Base-by-base conservation (phyloP, 2,797 vertebrate species). In the Leptoclinus maculatus region DNA sequence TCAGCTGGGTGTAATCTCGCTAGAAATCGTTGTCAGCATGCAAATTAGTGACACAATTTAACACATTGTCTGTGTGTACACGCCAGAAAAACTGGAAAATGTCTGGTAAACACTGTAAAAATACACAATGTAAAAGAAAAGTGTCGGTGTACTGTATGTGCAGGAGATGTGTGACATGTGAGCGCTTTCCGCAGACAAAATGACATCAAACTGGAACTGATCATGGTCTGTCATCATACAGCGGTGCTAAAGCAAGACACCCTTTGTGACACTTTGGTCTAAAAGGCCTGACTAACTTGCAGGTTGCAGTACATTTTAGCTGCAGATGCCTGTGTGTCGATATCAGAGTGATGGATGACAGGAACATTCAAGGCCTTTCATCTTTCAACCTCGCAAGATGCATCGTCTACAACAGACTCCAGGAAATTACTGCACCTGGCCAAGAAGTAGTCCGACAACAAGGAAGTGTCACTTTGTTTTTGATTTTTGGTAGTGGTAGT, bases 21-120 rank as follows among this genome's bases (percentile, higher is more conserved):
- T 23, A 57, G 78, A 83, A 88, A 92, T 90, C 84, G 70, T 90
- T 88, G 88, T 85, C 88, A 81, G 88, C 92, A 93, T 93, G 89
- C 88, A 94, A 94, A 95, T 95, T 80, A 89, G 83, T 72, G 81
- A 70, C 86, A 88, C 89, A 86, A 60, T 92, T 88, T 91, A 75
- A 80, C 80, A 71, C 67, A 43, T 1, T 12, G 78, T 60, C 68
- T 54, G 72, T 36, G 68, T 76, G 83, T 82, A 71, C 84, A 82
- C 13, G 39, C 29, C 39, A 68, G 74, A 29, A 58, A 78, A 80
- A 84, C n/a, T 83, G 69, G 38, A 85, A 83, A 84, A 86, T 32
- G 70, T 86, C 80, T 57, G 54, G 60, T 79, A 85, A 83, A 84
- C 43, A 54, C 6, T 39, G 76, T 73, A 53, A 80, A 74, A 43